Percentiles rank a stretch among this genome's conserved stretches.
phyloP scores from a whole-genome alignment of 2,797 vertebrate species.

The Pelodytes ibericus region DNA sequence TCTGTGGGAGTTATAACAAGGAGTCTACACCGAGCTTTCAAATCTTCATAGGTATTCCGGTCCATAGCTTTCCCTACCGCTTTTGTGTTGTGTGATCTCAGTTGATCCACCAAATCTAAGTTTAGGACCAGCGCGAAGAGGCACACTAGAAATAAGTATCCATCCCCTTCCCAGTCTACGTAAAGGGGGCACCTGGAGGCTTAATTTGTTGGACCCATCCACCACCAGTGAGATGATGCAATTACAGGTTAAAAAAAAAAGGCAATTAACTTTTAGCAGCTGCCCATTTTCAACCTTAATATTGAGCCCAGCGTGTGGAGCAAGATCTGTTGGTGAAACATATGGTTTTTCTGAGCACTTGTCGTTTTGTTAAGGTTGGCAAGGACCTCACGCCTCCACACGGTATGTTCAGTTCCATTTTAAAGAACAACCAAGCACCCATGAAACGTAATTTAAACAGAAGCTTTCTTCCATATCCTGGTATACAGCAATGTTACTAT shows the following conservation, averaged over 20 bases:
- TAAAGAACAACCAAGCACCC: too few relatives aligned
- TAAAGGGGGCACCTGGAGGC: slow-evolving; percentile 3
- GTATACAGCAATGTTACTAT: too few relatives aligned
- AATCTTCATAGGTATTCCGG: slow-evolving; percentile 5
- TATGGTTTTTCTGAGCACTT: neutral
- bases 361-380: too few relatives aligned
- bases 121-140: slow-evolving; percentile 17
- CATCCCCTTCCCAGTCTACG: slow-evolving; percentile 19
- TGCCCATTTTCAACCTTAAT: neutral
- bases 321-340: neutral
- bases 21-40: neutral
- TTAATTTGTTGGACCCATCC: neutral
- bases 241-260: neutral
- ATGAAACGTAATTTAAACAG: too few relatives aligned
- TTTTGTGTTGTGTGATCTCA: neutral
- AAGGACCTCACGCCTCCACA: too few relatives aligned
- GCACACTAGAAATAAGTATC: neutral
- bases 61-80: slow-evolving; percentile 13
- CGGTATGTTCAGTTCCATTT: too few relatives aligned
- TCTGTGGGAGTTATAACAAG: neutral
- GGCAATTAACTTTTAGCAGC: neutral
- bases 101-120: slow-evolving; percentile 15
- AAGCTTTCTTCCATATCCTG: too few relatives aligned
- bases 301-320: neutral
- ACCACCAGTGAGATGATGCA: neutral